These are phyloP conservation scores for Pharmacophagus antenor DNA, from an alignment of 2,888 invertebrate genomes.

Conservation along the genomic window DNA sequence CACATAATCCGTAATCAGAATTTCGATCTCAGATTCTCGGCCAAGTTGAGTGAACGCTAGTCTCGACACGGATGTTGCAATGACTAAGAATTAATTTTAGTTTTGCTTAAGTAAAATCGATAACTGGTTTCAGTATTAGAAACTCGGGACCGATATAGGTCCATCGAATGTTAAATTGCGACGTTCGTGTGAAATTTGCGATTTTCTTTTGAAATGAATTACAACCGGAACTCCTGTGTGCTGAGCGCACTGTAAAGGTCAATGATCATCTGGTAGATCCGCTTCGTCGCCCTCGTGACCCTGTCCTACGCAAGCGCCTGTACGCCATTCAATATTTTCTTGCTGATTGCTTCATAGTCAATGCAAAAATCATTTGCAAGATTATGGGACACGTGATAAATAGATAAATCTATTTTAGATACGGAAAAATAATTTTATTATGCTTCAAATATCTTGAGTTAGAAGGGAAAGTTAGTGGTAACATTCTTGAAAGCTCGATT, in stretches of 20 bases:
- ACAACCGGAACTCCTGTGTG: slow-evolving; percentile 67
- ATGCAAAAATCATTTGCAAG: background rate
- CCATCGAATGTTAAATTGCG: slow-evolving; percentile 39
- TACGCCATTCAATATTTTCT: slow-evolving; percentile 48
- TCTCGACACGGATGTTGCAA: slow-evolving; percentile 40
- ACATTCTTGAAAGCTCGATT: too few relatives aligned
- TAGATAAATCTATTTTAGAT: background rate
- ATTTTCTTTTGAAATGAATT: slow-evolving; percentile 61
- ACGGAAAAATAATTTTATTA: too few relatives aligned
- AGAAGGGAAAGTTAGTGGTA: too few relatives aligned
- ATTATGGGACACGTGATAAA: background rate
- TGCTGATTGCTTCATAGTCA: slow-evolving; percentile 52
- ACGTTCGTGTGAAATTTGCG: slow-evolving; percentile 51
- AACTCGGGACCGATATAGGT: slow-evolving; percentile 25
- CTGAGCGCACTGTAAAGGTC: slow-evolving; percentile 77
- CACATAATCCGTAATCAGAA: slow-evolving; percentile 36
- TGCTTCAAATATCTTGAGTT: too few relatives aligned
- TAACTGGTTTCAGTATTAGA: slow-evolving; percentile 36
- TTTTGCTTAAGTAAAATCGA: slow-evolving; percentile 39
- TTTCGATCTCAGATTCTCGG: slow-evolving; percentile 44
- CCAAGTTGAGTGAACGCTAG: slow-evolving; percentile 49
- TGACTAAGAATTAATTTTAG: slow-evolving; percentile 44
- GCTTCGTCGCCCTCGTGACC: slow-evolving; percentile 78
- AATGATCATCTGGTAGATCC: slow-evolving; percentile 79
- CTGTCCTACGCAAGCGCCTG: slow-evolving; percentile 66